These are phyloP conservation scores for Anoplopoma fimbria DNA, from an alignment of 2,113 vertebrate genomes.

Conservation along the genomic window DNA sequence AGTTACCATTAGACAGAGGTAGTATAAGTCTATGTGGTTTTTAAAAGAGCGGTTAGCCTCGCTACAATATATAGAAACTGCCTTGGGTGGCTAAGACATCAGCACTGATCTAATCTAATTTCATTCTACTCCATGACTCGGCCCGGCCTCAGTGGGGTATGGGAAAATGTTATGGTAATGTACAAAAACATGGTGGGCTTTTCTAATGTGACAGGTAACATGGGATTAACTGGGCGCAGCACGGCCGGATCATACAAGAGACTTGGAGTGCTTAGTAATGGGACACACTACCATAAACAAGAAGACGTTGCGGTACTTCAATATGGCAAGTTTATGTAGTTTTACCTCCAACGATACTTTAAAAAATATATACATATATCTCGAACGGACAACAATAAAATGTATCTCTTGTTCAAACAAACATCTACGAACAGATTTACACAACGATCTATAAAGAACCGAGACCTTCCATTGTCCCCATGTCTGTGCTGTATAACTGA, in stretches of 20 bases:
- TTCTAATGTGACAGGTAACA: slow-evolving; percentile 77
- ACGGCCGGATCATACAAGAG: slow-evolving; percentile 38
- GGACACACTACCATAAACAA: slow-evolving; percentile 11
- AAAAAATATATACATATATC: background rate
- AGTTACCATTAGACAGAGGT: slow-evolving; percentile 79
- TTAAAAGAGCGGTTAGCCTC: slow-evolving; percentile 66
- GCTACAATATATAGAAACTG: slow-evolving; percentile 67
- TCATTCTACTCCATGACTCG: slow-evolving; percentile 63
- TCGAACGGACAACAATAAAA: background rate
- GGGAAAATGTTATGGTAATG: slow-evolving; percentile 76
- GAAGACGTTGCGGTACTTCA: slow-evolving; percentile 7
- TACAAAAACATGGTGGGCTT: slow-evolving; percentile 73
- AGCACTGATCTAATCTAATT: slow-evolving; percentile 79
- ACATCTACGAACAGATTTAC: background rate
- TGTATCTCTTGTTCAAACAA: background rate
- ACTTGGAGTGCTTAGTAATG: slow-evolving; percentile 30
- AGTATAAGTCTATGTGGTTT: slow-evolving; percentile 76
- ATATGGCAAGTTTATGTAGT: background rate
- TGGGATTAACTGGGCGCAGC: slow-evolving; percentile 64
- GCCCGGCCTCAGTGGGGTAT: slow-evolving; percentile 62
- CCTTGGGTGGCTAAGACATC: slow-evolving; percentile 77
- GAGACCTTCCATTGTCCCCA: background rate
- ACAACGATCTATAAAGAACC: background rate
- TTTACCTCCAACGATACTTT: background rate
- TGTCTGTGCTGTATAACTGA: slow-evolving; percentile 1